These are phyloP conservation scores for Syngnathus scovelli DNA, from an alignment of 2,113 vertebrate genomes.

Conservation along the genomic window DNA sequence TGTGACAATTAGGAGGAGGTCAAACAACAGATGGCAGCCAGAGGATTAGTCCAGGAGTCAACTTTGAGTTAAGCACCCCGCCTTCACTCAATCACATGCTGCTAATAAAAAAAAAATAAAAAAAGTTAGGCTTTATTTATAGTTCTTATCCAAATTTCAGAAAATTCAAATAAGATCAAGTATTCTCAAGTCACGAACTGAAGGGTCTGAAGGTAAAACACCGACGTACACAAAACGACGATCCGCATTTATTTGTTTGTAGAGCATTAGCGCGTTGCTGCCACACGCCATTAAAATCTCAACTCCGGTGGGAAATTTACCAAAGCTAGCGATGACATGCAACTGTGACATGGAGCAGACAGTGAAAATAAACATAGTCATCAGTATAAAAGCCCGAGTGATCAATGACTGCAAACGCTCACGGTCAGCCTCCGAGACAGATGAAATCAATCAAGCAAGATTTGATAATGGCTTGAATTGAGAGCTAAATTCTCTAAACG, in stretches of 20 bases:
- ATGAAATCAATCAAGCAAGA: neutral
- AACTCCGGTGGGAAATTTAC: neutral
- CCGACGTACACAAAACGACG: neutral
- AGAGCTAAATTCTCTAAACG: constrained; percentile 7
- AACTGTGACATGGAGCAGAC: neutral
- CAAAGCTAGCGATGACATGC: neutral
- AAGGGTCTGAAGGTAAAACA: neutral
- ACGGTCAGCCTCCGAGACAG: neutral
- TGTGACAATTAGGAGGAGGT: constrained; percentile 58
- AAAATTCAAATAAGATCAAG: neutral
- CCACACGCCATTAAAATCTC: constrained; percentile 1
- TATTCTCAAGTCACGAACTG: neutral
- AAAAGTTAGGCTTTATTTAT: neutral
- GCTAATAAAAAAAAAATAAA: neutral
- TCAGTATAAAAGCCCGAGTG: neutral
- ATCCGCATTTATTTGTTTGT: constrained; percentile 3
- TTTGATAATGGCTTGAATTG: neutral
- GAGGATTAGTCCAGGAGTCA: constrained; percentile 45
- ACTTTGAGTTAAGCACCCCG: constrained; percentile 37
- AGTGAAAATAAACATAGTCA: neutral
- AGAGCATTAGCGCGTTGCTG: neutral
- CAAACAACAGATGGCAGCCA: constrained; percentile 66
- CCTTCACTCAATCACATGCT: neutral
- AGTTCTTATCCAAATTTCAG: neutral
- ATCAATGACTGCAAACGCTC: neutral